Conservation (phyloP, 2,797 vertebrate species). For the Paedocypris micromegethes region DNA sequence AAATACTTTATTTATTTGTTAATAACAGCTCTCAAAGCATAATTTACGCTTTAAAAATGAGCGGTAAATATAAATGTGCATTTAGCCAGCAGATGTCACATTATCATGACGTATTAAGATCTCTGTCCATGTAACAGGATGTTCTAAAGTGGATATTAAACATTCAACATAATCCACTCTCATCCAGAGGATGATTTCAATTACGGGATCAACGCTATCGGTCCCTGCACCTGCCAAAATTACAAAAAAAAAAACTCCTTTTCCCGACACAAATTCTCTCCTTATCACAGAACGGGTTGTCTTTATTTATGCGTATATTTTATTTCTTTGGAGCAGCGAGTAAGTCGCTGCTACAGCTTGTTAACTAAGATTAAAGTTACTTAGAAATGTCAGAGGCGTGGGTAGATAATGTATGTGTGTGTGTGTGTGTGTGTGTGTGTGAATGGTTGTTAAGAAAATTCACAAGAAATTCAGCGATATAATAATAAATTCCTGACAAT, state of each 20-base stretch:
- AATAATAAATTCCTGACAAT: too few species aligned
- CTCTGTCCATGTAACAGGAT: background rate
- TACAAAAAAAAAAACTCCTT: background rate
- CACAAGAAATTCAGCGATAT: too few species aligned
- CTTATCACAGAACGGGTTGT: conserved; percentile 17
- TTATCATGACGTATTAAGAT: conserved; percentile 28
- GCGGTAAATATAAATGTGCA: background rate
- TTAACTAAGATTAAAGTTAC: conserved; percentile 27
- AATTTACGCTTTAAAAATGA: too few species aligned
- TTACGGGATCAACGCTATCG: conserved; percentile 26
- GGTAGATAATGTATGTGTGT: too few species aligned
- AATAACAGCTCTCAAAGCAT: too few species aligned
- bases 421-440: too few species aligned
- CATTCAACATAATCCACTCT: conserved; percentile 20
- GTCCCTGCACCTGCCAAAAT: conserved; percentile 29
- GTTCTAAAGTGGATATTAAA: conserved; percentile 14
- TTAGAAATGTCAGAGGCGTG: too few species aligned
- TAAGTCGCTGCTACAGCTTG: conserved; percentile 24
- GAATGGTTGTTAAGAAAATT: too few species aligned
- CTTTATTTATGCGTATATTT: conserved; percentile 7
- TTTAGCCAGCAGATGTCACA: conserved; percentile 20
- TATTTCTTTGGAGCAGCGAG: conserved; percentile 2
- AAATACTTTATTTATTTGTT: too few species aligned
- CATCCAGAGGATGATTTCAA: conserved; percentile 22
- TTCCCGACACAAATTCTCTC: conserved; percentile 15